Evolutionary conservation across 1,140 invertebrate genomes (phyloP).

Genomic region (Dolichoris vasculosae): DNA sequence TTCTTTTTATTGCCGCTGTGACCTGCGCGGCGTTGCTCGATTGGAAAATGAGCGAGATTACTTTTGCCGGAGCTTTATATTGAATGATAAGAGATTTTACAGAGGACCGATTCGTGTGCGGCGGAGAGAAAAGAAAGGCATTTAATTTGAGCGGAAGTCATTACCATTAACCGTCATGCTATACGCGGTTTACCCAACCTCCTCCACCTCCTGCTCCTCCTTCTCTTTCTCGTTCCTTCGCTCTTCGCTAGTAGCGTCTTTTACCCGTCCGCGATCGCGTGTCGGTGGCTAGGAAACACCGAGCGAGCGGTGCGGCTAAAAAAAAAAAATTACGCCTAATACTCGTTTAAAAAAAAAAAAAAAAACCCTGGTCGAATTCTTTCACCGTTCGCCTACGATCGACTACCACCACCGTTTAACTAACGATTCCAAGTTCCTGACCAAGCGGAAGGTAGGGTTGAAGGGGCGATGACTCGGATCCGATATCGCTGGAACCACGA

Average conservation of each 20-base stretch:
- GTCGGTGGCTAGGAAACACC: background rate
- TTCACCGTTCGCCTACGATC: no score
- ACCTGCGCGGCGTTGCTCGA: conserved; percentile 19
- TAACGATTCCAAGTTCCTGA: no score
- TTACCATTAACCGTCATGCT: conserved; percentile 34
- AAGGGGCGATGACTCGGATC: no score
- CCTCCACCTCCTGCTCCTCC: background rate
- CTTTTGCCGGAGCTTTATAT: conserved; percentile 28
- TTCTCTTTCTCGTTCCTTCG: background rate
- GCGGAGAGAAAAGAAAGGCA: conserved; percentile 12
- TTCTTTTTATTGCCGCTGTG: conserved; percentile 30
- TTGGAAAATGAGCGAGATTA: conserved; percentile 44
- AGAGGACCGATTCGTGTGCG: conserved; percentile 10
- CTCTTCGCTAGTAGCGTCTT: background rate
- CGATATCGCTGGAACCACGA: no score
- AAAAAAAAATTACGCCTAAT: background rate
- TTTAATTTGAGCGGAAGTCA: conserved; percentile 45
- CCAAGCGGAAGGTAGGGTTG: no score
- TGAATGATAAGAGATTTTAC: conserved; percentile 48
- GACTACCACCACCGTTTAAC: no score
- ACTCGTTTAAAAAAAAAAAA: background rate
- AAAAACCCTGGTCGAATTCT: background rate
- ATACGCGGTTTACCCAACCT: conserved; percentile 21
- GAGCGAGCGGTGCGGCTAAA: background rate
- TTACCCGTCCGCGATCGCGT: background rate